Conservation (phyloP, 2,888 invertebrate species). For the Drosophila putrida region DNA sequence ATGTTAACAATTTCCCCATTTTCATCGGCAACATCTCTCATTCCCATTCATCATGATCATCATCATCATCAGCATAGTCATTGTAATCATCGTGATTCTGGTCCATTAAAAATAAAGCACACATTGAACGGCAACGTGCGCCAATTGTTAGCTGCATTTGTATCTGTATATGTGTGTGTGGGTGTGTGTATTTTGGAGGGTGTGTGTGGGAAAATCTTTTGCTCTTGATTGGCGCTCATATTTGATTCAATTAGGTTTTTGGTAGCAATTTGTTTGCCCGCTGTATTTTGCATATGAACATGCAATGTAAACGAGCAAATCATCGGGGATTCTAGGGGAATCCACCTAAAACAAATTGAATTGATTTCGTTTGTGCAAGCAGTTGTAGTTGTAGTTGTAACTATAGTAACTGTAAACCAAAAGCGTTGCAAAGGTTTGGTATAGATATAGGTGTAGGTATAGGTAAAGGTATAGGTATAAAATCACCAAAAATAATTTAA, state of each 20-base stretch:
- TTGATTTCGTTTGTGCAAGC: conserved; percentile 19
- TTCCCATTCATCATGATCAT: conserved; percentile 3
- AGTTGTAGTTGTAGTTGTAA: not conserved
- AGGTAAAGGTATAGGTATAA: too few species aligned
- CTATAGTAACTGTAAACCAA: too few species aligned
- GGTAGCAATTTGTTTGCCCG: conserved; percentile 38
- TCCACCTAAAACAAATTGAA: conserved; percentile 17
- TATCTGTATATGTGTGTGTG: conserved; percentile 5
- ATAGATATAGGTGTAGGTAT: too few species aligned
- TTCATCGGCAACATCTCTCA: conserved; percentile 7
- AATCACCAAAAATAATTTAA: too few species aligned
- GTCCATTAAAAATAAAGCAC: conserved; percentile 51
- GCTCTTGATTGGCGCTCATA: conserved; percentile 65
- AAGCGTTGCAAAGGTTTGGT: too few species aligned
- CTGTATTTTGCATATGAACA: conserved; percentile 18
- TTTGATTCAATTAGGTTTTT: conserved; percentile 63
- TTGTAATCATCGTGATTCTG: conserved; percentile 15
- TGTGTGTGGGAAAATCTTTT: conserved; percentile 48
- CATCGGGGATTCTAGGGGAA: not conserved
- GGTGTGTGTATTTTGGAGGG: not conserved
- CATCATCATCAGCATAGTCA: conserved; percentile 13
- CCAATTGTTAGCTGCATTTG: conserved; percentile 48
- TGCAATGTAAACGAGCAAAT: conserved; percentile 1
- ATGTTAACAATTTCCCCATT: conserved; percentile 27
- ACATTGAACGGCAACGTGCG: conserved; percentile 60